Percentiles rank a stretch among this genome's conserved stretches.
phyloP scores from a whole-genome alignment of 2,888 invertebrate genomes.

The Alsophila aescularia region DNA sequence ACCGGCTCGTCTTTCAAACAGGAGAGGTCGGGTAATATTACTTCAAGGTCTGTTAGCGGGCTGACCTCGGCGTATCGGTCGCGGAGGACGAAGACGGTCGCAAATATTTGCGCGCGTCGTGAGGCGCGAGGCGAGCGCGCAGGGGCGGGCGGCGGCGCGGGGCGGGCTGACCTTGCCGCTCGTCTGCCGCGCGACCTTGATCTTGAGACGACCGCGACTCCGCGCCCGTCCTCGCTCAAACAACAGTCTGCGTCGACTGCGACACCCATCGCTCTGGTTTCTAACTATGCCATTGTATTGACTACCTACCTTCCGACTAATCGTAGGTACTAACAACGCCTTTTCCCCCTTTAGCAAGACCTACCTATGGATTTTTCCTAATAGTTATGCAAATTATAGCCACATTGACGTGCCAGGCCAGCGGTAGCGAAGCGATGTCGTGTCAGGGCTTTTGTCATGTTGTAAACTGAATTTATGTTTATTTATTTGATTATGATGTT shows the following conservation, averaged over 20 bases:
- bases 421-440: background rate
- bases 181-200: constrained; percentile 81
- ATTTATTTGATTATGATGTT: no score
- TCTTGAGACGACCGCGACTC: constrained; percentile 81
- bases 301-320: background rate
- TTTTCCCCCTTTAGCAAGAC: no score
- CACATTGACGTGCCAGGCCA: background rate
- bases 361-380: no score
- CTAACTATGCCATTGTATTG: constrained; percentile 21
- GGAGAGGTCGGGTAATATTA: constrained; percentile 78
- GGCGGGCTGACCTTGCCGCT: constrained; percentile 74
- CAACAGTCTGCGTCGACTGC: constrained; percentile 15
- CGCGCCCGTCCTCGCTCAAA: constrained; percentile 47
- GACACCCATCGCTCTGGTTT: constrained; percentile 60
- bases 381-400: background rate
- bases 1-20: constrained; percentile 68
- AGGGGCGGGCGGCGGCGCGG: constrained; percentile 40
- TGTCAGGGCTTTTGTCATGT: no score
- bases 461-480: no score
- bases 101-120: constrained; percentile 80
- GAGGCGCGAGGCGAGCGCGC: constrained; percentile 55
- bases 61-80: constrained; percentile 84
- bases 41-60: constrained; percentile 80
- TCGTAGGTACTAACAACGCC: no score
- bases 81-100: constrained; percentile 81